These are phyloP conservation scores for roundworm (Caenorhabditis elegans) DNA, from an alignment of 1,140 invertebrate species.

Conservation along the genomic window WBcel235 BX284605.5:3908001-3908500, in stretches of 20 bases:
- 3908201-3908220: not conserved
- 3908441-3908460: too few relatives aligned
- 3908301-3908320: not conserved
- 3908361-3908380: not conserved
- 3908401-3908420: too few relatives aligned
- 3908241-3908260: too few relatives aligned
- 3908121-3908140: not conserved
- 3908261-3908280: not conserved
- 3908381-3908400: too few relatives aligned
- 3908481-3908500: too few relatives aligned
- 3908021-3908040: not conserved
- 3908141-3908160: not conserved
- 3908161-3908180: not conserved
- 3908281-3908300: not conserved
- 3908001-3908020: not conserved
- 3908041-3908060: not conserved
- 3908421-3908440: too few relatives aligned
- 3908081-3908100: constrained; percentile 4
- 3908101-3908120: not conserved
- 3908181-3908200: not conserved
- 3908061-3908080: not conserved
- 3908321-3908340: constrained; percentile 1
- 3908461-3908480: too few relatives aligned
- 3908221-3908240: not conserved
- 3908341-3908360: constrained; percentile 13